These are phyloP conservation scores for Rostratula benghalensis DNA, from an alignment of 2,113 vertebrate species.

Conservation along the genomic window DNA sequence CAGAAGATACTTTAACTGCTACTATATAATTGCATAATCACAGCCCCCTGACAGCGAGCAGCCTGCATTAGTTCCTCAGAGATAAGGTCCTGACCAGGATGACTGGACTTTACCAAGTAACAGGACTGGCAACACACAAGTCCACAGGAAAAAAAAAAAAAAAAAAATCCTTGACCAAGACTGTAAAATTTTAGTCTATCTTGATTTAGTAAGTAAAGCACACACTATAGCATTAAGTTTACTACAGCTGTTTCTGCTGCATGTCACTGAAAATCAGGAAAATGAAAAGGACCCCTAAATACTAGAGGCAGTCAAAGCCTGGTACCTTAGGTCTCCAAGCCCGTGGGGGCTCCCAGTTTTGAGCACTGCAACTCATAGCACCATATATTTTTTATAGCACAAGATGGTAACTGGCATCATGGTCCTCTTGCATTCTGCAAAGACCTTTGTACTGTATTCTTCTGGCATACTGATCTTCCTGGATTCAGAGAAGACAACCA, in stretches of 20 bases:
- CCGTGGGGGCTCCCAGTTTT: background rate
- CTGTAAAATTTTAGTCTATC: too few relatives aligned
- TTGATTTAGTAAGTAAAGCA: background rate
- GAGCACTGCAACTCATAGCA: background rate
- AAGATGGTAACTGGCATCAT: background rate
- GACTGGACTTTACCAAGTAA: background rate
- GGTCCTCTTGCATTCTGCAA: background rate
- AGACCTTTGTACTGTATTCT: background rate
- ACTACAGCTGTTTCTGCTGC: background rate
- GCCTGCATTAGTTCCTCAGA: background rate
- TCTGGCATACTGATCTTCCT: background rate
- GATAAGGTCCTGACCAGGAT: background rate
- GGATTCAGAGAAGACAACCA: background rate
- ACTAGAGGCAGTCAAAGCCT: background rate
- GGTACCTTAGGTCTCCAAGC: background rate
- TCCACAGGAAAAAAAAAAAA: background rate
- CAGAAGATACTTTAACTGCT: background rate
- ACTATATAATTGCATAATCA: background rate
- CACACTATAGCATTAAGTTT: rapidly evolving
- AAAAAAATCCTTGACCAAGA: background rate
- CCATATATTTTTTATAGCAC: background rate
- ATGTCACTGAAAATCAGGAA: background rate
- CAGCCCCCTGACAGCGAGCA: background rate
- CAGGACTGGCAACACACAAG: background rate
- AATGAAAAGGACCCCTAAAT: background rate